Evolutionary conservation across 2,888 invertebrate genomes (phyloP), one percentile per base, ranked within the genome.

Genomic region (Euclidia mi): DNA sequence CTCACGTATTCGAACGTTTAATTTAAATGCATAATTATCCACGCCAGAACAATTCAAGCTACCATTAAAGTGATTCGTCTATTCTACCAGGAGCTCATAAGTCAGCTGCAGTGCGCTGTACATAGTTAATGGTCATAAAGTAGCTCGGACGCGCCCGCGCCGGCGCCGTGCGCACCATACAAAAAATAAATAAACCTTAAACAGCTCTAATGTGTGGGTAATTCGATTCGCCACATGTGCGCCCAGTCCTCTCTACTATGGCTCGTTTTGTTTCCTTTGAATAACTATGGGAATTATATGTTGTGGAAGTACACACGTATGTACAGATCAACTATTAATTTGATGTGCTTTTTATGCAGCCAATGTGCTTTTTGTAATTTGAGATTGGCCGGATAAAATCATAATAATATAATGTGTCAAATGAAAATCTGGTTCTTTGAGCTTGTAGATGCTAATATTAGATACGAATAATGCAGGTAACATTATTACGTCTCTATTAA

Each of bases 171-270:
- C 67, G 46, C 41, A 46, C 32, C 15, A 29, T 34, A 45, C 56
- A 70, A 72, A 70, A 77, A 75, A 71, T 62, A 75, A 76, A 78
- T 70, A 69, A 74, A 67, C 64, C 51, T 63, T 70, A 62, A 73
- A 73, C 68, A 71, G 65, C 62, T 65, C 70, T 76, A 71, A 78
- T 76, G 68, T 67, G 68, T 74, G 71, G 67, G 71, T 80, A 80
- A 79, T 80, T 76, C 75, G 69, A 78, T 70, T 76, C 67, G 71
- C 79, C 79, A 75, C 75, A 78, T 71, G 71, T 79, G 79, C 64
- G 32, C 45, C 44, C 44, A 28, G 49, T 55, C 47, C 55, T 52
- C 56, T 70, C 43, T 59, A 73, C 57, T 61, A 57, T 63, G 50
- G 55, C 56, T 66, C 38, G 62, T 72, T 62, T 71, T 69, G 70